Conservation (phyloP, 2,797 vertebrate genomes). For the Amphiprion clarkii region DNA sequence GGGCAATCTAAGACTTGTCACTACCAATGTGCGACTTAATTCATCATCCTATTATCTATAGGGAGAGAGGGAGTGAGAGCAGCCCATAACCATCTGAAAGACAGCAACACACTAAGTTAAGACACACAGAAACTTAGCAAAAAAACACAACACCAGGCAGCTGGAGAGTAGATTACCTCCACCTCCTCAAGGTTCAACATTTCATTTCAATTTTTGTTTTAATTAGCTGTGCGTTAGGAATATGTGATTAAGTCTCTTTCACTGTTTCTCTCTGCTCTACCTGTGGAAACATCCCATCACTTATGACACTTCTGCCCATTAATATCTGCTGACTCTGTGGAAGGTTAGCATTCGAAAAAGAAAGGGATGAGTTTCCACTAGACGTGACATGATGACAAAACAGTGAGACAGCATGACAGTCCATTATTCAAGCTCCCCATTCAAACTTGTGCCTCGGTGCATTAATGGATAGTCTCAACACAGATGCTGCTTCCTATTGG, state of each 20-base stretch:
- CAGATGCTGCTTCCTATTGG: constrained; percentile 71
- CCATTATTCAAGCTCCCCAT: constrained; percentile 75
- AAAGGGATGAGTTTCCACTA: constrained; percentile 50
- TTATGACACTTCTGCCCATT: constrained; percentile 27
- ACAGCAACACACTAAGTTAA: constrained; percentile 29
- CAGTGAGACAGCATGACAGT: constrained; percentile 55
- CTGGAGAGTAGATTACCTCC: constrained; percentile 33
- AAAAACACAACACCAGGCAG: constrained; percentile 3
- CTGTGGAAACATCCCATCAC: constrained; percentile 44
- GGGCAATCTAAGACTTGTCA: constrained; percentile 79
- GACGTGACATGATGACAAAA: constrained; percentile 63
- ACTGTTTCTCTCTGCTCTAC: constrained; percentile 25
- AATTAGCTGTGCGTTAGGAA: constrained; percentile 25
- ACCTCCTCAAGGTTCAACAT: constrained; percentile 47
- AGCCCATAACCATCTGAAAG: constrained; percentile 40
- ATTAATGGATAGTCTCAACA: constrained; percentile 63
- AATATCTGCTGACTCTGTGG: constrained; percentile 53
- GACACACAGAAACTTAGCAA: constrained; percentile 6
- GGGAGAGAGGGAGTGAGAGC: constrained; percentile 48
- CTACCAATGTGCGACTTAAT: constrained; percentile 75
- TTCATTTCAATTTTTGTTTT: constrained; percentile 52
- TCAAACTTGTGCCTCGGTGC: constrained; percentile 62
- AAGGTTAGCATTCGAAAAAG: constrained; percentile 56
- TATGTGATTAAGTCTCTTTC: constrained; percentile 49
- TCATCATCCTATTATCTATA: constrained; percentile 77